Evolutionary conservation across 2,113 vertebrate genomes (phyloP).

Genomic region (Scomber colias): DNA sequence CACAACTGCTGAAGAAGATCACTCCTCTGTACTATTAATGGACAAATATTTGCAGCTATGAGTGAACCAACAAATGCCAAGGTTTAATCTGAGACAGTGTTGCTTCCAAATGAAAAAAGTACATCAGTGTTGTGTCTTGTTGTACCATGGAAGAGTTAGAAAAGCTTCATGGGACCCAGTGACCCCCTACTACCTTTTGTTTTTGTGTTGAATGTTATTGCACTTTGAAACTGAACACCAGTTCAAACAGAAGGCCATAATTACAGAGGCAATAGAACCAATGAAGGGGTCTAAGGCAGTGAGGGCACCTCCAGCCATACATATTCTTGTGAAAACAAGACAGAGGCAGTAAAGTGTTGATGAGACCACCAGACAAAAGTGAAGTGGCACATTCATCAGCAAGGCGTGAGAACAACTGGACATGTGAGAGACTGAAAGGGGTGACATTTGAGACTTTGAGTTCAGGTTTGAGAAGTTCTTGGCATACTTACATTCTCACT

Average conservation of each 20-base stretch:
- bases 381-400: constrained; percentile 74
- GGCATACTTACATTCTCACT: constrained; percentile 12
- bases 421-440: constrained; percentile 28
- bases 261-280: constrained; percentile 49
- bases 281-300: constrained; percentile 37
- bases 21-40: constrained; percentile 60
- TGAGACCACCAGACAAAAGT: constrained; percentile 60
- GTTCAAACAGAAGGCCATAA: constrained; percentile 74
- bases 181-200: constrained; percentile 65
- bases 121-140: not conserved
- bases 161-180: constrained; percentile 7
- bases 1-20: constrained; percentile 57
- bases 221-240: constrained; percentile 80
- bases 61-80: constrained; percentile 49
- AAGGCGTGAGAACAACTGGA: constrained; percentile 61
- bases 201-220: constrained; percentile 75
- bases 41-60: constrained; percentile 54
- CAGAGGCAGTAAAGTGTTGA: constrained; percentile 62
- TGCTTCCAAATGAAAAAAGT: constrained; percentile 38
- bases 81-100: constrained; percentile 33
- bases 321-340: constrained; percentile 74
- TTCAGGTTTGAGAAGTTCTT: constrained; percentile 16
- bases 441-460: not conserved
- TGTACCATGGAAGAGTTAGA: not conserved
- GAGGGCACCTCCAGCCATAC: constrained; percentile 47